Evolutionary conservation across 2,888 invertebrate species (phyloP).

Genomic region (Steromphala cineraria): DNA sequence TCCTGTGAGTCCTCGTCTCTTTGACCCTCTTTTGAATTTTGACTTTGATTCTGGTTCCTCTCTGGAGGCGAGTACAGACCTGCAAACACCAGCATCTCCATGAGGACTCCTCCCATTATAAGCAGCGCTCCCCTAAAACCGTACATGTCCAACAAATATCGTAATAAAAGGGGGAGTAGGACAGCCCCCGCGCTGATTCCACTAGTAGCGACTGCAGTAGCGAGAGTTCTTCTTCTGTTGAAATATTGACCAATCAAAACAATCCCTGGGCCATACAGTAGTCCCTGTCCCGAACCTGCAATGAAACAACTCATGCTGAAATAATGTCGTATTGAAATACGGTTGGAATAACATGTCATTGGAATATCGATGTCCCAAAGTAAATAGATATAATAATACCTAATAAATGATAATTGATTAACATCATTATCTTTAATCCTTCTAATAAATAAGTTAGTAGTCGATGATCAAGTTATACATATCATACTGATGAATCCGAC

Average conservation of each 20-base stretch:
- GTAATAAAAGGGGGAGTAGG: not conserved
- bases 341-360: too few relatives aligned
- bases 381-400: too few relatives aligned
- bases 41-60: not conserved
- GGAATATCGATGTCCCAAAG: too few relatives aligned
- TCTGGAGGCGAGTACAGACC: not conserved
- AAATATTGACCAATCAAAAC: conserved; percentile 6
- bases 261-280: conserved; percentile 4
- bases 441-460: too few relatives aligned
- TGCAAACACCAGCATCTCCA: not conserved
- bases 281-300: not conserved
- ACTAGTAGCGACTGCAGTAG: not conserved
- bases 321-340: too few relatives aligned
- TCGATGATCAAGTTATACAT: too few relatives aligned
- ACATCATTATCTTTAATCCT: too few relatives aligned
- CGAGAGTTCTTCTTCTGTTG: not conserved
- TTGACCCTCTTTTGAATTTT: too few relatives aligned
- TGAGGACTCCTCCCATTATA: not conserved
- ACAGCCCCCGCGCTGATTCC: not conserved
- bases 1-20: not conserved
- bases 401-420: too few relatives aligned
- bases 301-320: not conserved
- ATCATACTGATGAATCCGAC: too few relatives aligned
- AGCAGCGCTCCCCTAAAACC: not conserved
- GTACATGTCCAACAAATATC: not conserved